These are phyloP conservation scores for Frieseomelitta varia DNA, from an alignment of 1,140 invertebrate genomes.

Conservation along the genomic window DNA sequence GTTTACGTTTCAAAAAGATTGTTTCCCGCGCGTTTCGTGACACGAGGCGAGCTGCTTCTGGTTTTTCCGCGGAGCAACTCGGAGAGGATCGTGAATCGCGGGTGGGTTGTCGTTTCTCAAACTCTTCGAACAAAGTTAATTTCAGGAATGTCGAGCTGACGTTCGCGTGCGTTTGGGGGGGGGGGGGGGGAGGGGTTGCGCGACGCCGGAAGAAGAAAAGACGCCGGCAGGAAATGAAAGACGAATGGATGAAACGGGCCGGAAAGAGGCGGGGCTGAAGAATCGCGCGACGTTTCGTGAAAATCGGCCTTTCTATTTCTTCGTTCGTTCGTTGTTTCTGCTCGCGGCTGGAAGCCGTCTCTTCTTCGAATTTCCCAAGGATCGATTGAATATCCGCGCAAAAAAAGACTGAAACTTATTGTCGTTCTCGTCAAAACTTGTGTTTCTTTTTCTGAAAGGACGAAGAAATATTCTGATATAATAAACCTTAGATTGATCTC, in stretches of 20 bases:
- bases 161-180: slow-evolving; percentile 17
- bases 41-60: not conserved
- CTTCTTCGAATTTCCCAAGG: too few species aligned
- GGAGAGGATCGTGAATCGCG: not conserved
- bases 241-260: slow-evolving; percentile 20
- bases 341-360: not conserved
- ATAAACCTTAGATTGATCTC: too few species aligned
- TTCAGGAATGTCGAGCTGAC: slow-evolving; percentile 3
- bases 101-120: not conserved
- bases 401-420: too few species aligned
- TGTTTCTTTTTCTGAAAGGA: too few species aligned
- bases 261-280: not conserved
- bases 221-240: slow-evolving; percentile 33
- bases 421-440: too few species aligned
- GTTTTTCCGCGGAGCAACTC: not conserved
- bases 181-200: not conserved
- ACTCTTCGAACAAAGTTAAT: slow-evolving; percentile 47
- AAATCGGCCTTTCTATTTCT: not conserved
- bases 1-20: too few species aligned
- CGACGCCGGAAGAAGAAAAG: not conserved
- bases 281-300: not conserved
- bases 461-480: too few species aligned
- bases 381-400: too few species aligned
- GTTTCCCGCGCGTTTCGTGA: not conserved
- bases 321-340: not conserved